These are phyloP conservation scores for Phalacrocorax carbo DNA, from an alignment of 2,113 vertebrate species.

Conservation along the genomic window DNA sequence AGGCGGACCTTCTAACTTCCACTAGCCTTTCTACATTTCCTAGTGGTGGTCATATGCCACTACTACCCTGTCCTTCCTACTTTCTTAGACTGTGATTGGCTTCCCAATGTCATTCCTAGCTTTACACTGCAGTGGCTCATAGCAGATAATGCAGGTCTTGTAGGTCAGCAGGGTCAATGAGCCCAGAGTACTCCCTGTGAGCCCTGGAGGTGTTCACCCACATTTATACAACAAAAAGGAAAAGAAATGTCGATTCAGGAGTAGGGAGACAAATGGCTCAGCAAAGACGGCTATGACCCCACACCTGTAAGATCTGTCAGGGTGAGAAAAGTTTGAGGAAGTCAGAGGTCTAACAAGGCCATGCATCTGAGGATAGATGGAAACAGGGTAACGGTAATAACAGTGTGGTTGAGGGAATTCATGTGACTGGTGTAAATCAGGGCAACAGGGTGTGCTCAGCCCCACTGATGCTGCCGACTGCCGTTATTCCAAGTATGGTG, in stretches of 20 bases:
- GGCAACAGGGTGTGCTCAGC: not conserved
- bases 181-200: not conserved
- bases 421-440: not conserved
- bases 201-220: not conserved
- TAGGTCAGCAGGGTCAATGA: not conserved
- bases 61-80: not conserved
- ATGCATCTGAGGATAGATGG: not conserved
- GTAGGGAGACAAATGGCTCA: not conserved
- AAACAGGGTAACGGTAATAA: not conserved
- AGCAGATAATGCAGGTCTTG: not conserved
- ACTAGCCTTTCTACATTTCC: not conserved
- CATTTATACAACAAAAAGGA: not conserved
- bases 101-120: not conserved
- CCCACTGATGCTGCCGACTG: not conserved
- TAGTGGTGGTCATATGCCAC: not conserved
- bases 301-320: not conserved
- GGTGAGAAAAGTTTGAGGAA: not conserved
- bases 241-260: not conserved
- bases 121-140: not conserved
- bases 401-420: not conserved
- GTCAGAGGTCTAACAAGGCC: not conserved
- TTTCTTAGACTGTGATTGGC: fast-evolving
- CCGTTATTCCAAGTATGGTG: not conserved
- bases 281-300: not conserved
- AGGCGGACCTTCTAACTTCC: not conserved